Evolutionary conservation across 2,888 invertebrate genomes (phyloP), one percentile per base, ranked within the genome.

Genomic region (Ichneumon xanthorius): DNA sequence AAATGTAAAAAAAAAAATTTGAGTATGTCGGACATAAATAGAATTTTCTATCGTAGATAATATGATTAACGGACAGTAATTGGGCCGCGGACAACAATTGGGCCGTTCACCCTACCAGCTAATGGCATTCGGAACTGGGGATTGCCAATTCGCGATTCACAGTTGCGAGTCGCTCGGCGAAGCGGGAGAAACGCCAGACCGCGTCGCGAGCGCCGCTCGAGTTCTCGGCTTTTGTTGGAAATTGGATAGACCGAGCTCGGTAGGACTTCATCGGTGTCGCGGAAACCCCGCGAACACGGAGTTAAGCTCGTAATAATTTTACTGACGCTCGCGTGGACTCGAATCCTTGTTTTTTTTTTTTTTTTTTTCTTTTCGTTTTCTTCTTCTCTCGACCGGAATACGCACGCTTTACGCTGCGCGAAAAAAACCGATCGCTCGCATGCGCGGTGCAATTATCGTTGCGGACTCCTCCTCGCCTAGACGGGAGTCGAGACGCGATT

Each of bases 261-360:
- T 92, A 90, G 87, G 92, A 91, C 91, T 92, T 92, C 92, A 80
- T 77, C 87, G 89, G 85, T 87, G 87, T 85, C 87, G 85, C 72
- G 71, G 91, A 91, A 91, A 88, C 91, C 91, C 87, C 78, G 71
- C 90, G 84, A 40, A 82, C 82, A 79, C 79, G 71, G 65, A 61
- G 22, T 82, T 90, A 90, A 90, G 89, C 90, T 85, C 82, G 80
- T 90, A 88, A 89, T 90, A 89, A 90, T 90, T 89, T 87, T 84
- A 87, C 79, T 78, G 81, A 70, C 82, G 78, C 75, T 82, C 79
- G 82, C 71, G 65, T 82, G 82, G 82, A 26, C 70, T 65, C 79
- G 77, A 67, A 53, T 73, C 55, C 77, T 45, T 33, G 19, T 73
- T 61, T 22, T 61, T 22, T 45, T 33, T 63, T 67, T 55, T 19